Conservation (phyloP, 2,888 invertebrate species). For the Chloroclystis v-ata region DNA sequence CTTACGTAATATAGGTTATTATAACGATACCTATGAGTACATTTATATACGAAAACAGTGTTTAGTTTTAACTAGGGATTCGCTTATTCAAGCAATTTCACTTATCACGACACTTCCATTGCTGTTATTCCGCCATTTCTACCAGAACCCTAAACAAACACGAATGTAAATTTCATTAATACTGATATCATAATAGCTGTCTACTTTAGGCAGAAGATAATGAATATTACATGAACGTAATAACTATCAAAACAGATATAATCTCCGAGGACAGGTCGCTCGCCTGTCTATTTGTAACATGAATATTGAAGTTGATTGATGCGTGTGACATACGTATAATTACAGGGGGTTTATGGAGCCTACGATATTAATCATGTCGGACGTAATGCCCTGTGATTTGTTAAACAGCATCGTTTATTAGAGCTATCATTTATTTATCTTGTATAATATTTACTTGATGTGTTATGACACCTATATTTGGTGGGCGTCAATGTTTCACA, state of each 20-base stretch:
- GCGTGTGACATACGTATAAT: slow-evolving; percentile 6
- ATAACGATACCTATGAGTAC: no score
- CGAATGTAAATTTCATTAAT: slow-evolving; percentile 8
- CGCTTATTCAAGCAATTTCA: no score
- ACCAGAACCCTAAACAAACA: slow-evolving; percentile 2
- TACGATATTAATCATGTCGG: not conserved
- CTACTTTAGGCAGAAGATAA: slow-evolving; percentile 9
- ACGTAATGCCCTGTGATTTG: not conserved
- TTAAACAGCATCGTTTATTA: not conserved
- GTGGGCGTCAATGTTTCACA: no score
- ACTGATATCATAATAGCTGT: slow-evolving; percentile 9
- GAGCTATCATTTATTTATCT: not conserved
- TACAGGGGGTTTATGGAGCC: not conserved
- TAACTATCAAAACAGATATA: slow-evolving; percentile 29
- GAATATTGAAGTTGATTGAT: slow-evolving; percentile 29
- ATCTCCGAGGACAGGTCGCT: slow-evolving; percentile 26
- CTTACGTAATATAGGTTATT: no score
- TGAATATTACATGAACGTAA: slow-evolving; percentile 17
- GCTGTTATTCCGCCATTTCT: no score
- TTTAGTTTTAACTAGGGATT: no score
- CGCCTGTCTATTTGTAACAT: slow-evolving; percentile 24
- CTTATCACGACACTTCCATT: no score
- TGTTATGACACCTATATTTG: no score
- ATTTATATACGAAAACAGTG: no score
- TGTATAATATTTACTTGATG: no score